phyloP scores from a whole-genome alignment of 2,113 vertebrate species.

The Dinomys branickii region DNA sequence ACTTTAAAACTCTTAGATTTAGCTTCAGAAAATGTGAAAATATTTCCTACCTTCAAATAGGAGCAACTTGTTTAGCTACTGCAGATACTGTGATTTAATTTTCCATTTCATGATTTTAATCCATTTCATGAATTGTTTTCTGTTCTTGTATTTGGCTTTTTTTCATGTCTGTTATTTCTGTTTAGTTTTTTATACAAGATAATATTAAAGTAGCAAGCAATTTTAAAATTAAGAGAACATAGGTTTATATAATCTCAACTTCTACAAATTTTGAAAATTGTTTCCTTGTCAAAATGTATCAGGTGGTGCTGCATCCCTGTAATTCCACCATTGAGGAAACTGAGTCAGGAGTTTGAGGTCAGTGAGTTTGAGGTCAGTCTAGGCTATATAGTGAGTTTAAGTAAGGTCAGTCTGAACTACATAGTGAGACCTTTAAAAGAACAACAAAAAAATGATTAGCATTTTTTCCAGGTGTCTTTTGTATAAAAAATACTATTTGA shows the following conservation, averaged over 20 bases:
- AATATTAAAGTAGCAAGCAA: slow-evolving; percentile 34
- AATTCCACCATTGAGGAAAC: neutral
- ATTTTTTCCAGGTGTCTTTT: slow-evolving; percentile 38
- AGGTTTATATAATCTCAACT: neutral
- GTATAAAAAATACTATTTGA: slow-evolving; percentile 57
- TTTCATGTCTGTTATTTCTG: neutral
- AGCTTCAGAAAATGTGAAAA: slow-evolving; percentile 53
- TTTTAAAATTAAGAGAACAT: slow-evolving; percentile 53
- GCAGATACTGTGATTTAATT: slow-evolving; percentile 24
- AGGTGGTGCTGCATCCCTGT: neutral
- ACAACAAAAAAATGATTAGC: neutral
- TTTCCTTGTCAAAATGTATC: slow-evolving; percentile 30
- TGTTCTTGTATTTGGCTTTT: slow-evolving; percentile 58
- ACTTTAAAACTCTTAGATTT: slow-evolving; percentile 43
- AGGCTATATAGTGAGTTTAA: too few species aligned
- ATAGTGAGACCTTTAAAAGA: neutral
- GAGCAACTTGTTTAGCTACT: slow-evolving; percentile 4
- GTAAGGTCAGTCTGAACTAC: neutral
- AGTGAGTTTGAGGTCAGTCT: neutral
- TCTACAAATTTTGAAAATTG: slow-evolving; percentile 46
- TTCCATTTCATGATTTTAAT: too few species aligned
- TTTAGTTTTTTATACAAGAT: slow-evolving; percentile 44
- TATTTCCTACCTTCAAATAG: slow-evolving; percentile 1
- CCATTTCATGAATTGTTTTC: slow-evolving; percentile 25
- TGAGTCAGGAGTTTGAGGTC: neutral